These are phyloP conservation scores for Drosophila melanosoma DNA, from an alignment of 2,888 invertebrate genomes.

Conservation along the genomic window DNA sequence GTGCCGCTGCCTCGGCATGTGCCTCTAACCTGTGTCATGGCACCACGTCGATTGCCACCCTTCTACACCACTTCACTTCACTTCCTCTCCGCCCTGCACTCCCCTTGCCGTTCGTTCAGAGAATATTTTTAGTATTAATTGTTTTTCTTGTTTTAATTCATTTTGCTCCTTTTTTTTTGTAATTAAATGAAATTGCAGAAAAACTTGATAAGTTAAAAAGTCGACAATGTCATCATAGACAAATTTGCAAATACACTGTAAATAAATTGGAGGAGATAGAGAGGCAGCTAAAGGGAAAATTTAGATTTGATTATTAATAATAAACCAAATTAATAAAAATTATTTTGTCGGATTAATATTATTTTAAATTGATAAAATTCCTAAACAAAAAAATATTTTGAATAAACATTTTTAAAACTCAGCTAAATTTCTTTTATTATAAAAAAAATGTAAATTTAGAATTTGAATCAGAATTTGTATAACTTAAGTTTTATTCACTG, in stretches of 20 bases:
- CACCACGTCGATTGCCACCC: slow-evolving; percentile 20
- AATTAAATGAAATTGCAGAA: slow-evolving; percentile 80
- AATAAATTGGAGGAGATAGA: neutral
- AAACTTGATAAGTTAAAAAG: slow-evolving; percentile 67
- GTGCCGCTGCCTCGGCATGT: neutral
- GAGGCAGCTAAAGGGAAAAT: neutral
- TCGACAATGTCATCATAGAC: slow-evolving; percentile 45
- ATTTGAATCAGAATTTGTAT: neutral
- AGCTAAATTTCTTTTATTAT: neutral
- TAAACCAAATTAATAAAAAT: neutral
- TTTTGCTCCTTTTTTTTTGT: slow-evolving; percentile 39
- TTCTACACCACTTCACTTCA: neutral
- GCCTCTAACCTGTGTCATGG: slow-evolving; percentile 19
- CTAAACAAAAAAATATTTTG: neutral
- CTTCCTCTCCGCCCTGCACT: neutral
- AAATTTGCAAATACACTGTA: slow-evolving; percentile 8
- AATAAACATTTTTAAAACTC: neutral
- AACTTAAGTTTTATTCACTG: neutral
- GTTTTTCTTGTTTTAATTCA: slow-evolving; percentile 52
- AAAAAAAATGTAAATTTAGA: neutral
- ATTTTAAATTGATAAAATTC: neutral
- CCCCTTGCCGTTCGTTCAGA: slow-evolving; percentile 60
- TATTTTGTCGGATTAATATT: neutral
- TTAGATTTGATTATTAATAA: neutral
- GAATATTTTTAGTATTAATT: slow-evolving; percentile 83